phyloP scores from a whole-genome alignment of 2,113 vertebrate species.

The Chionodraco myersi region DNA sequence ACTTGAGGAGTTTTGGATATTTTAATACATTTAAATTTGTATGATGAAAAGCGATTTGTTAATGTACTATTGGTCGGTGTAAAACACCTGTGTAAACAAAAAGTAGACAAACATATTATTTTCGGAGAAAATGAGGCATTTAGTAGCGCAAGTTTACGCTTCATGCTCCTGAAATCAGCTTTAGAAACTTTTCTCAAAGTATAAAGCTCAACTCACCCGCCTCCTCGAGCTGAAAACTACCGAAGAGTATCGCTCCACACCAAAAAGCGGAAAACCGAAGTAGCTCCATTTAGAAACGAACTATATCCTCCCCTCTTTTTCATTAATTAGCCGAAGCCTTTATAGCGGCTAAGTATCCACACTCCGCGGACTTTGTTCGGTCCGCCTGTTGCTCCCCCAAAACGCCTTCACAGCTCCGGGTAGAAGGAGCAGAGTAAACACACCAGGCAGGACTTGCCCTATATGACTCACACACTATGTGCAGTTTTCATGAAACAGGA shows the following conservation, averaged over 20 bases:
- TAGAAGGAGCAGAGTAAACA: constrained; percentile 53
- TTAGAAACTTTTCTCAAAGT: constrained; percentile 1
- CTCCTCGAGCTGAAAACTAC: constrained; percentile 45
- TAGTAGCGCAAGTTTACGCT: not conserved
- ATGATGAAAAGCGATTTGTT: not conserved
- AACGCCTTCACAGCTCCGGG: constrained; percentile 36
- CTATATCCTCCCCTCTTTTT: constrained; percentile 43
- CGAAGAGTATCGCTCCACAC: constrained; percentile 72
- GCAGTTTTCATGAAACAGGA: constrained; percentile 75
- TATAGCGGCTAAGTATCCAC: constrained; percentile 41
- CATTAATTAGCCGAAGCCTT: constrained; percentile 61
- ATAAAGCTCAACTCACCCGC: constrained; percentile 69
- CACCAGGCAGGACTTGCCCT: constrained; percentile 52
- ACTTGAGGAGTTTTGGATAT: not conserved
- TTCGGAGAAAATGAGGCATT: not conserved
- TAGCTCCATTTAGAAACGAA: constrained; percentile 71
- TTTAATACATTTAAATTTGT: not conserved
- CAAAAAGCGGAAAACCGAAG: constrained; percentile 77
- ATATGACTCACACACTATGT: constrained; percentile 68
- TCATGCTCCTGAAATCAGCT: not conserved
- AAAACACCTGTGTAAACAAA: not conserved
- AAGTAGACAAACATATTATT: not conserved
- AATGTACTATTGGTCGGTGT: too few relatives aligned
- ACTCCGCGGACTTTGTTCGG: not conserved
- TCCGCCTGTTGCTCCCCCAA: constrained; percentile 46